phyloP scores from a whole-genome alignment of 37 sponge, comb jelly and placozoan genomes.

The Halichondria panicea region DNA sequence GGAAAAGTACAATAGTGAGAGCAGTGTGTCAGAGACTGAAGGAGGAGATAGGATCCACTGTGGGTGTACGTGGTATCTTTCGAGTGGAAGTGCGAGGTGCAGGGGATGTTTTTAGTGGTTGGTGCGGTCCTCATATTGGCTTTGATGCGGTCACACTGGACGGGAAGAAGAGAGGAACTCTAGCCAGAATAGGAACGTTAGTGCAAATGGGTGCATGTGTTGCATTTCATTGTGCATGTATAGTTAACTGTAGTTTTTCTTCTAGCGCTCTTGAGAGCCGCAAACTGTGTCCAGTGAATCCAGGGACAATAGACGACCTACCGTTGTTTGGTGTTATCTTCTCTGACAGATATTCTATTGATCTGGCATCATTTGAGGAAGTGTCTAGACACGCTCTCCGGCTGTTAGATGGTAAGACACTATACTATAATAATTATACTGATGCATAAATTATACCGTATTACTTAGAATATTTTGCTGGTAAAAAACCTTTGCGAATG shows the following conservation, averaged over 20 bases:
- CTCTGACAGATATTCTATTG: constrained; percentile 54
- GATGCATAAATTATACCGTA: too few relatives aligned
- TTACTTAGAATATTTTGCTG: too few relatives aligned
- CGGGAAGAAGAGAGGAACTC: constrained; percentile 46
- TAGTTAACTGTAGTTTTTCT: neutral
- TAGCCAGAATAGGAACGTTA: constrained; percentile 52
- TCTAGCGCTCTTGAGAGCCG: too few relatives aligned
- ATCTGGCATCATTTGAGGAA: constrained; percentile 54
- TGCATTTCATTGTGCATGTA: neutral
- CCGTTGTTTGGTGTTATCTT: neutral
- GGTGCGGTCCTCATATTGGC: constrained; percentile 49
- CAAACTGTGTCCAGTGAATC: too few relatives aligned
- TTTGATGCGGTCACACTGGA: constrained; percentile 73
- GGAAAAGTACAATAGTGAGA: constrained; percentile 64
- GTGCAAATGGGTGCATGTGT: neutral
- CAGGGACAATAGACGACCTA: too few relatives aligned
- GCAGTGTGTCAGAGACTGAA: constrained; percentile 18
- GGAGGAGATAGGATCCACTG: constrained; percentile 15
- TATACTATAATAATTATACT: too few relatives aligned
- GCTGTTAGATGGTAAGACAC: too few relatives aligned
- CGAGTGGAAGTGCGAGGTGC: constrained; percentile 51
- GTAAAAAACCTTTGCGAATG: too few relatives aligned
- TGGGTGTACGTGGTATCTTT: constrained; percentile 46
- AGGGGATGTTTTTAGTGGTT: neutral
- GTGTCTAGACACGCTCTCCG: constrained; percentile 33